Conservation (phyloP, 2,113 vertebrate species). For the Chloroceryle aenea region DNA sequence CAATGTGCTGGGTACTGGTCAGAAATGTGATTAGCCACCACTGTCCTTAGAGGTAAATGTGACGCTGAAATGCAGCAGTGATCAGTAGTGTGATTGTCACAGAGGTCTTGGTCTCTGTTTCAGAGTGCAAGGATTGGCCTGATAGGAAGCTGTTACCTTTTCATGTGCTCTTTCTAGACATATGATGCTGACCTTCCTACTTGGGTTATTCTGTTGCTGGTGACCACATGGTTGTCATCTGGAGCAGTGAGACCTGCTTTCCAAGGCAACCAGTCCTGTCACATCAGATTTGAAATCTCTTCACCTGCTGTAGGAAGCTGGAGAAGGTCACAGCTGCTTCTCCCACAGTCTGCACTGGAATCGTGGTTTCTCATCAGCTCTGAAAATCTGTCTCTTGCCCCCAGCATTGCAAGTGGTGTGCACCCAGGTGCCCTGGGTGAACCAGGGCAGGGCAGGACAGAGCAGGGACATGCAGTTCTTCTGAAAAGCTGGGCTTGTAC, state of each 20-base stretch:
- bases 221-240: not conserved
- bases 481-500: not conserved
- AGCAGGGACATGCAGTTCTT: not conserved
- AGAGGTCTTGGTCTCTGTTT: not conserved
- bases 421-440: not conserved
- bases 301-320: not conserved
- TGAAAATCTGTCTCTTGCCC: not conserved
- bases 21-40: not conserved
- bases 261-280: not conserved
- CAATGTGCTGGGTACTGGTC: rapidly evolving
- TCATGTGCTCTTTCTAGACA: not conserved
- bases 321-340: not conserved
- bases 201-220: not conserved
- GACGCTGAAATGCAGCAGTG: not conserved
- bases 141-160: not conserved
- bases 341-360: not conserved
- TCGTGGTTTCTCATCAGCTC: not conserved
- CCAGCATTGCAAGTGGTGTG: not conserved
- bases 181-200: not conserved
- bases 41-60: not conserved
- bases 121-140: not conserved
- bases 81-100: not conserved
- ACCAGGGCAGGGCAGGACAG: not conserved
- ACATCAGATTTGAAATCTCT: rapidly evolving
- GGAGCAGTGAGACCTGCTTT: not conserved